Base-by-base conservation (phyloP, 2,797 vertebrate species). In the Takifugu ocellatus region DNA sequence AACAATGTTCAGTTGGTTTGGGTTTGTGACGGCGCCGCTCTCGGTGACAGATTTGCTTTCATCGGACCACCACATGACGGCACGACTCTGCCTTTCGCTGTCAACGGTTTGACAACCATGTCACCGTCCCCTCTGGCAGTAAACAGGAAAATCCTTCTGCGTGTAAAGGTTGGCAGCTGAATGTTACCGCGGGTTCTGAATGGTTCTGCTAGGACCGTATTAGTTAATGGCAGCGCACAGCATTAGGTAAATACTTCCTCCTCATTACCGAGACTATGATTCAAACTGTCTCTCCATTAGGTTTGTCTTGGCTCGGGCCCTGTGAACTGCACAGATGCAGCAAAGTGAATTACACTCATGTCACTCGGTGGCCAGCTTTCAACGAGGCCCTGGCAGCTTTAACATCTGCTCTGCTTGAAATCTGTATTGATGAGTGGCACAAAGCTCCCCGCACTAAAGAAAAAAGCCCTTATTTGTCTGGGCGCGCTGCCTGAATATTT, bases 171-270 rank as follows among this genome's bases (percentile, higher is more conserved):
- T 66, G 72, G 63, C 49, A 33, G 2, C 39, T 51, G 8, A 5
- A 59, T 29, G 52, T 54, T 44, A 49, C 48, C 26, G 43, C 68
- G 55, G 59, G 36, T 26, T 68, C 68, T 72, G 63, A 0, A 57
- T 9, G 12, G 36, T 11, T 39, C 36, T 16, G 7, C 10, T 49
- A 25, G 25, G 29, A 5, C 47, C 59, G 11, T 49, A 29, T 54
- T 39, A 54, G 51, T 49, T 46, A 56, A 65, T 54, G 53, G 36
- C 61, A 54, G 5, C n/a, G 50, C 46, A 36, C 29, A 25, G 39
- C 67, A 69, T 73, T 24, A 55, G 51, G 56, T 59, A 69, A 76
- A 45, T 61, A 29, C 70, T 70, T 68, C 70, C 63, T 68, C 47
- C 14, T 76, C 21, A 61, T 72, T 66, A 61, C 56, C 17, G 46